Percentiles rank a stretch among this genome's conserved stretches.
phyloP scores from a whole-genome alignment of 92 coral and sea anemone genomes.

The Zoanthus sansibaricus region DNA sequence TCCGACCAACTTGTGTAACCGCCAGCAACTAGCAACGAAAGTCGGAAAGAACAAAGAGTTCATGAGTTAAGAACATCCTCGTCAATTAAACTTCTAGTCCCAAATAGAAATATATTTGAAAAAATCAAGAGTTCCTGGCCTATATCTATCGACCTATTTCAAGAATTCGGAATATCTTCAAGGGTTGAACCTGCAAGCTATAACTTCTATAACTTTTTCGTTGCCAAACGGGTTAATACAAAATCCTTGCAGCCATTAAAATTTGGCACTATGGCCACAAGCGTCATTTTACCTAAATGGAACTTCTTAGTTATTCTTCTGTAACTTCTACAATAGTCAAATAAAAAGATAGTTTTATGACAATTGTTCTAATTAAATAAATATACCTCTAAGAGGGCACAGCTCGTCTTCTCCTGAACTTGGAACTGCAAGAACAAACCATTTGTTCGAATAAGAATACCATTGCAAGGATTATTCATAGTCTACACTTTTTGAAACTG shows the following conservation, averaged over 20 bases:
- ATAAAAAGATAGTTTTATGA: neutral
- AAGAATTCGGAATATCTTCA: too few relatives aligned
- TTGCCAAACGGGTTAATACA: too few relatives aligned
- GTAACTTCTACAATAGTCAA: neutral
- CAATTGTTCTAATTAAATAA: neutral
- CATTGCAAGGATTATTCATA: neutral
- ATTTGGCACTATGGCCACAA: neutral
- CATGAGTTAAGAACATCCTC: neutral
- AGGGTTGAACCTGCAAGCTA: too few relatives aligned
- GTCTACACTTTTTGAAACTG: neutral
- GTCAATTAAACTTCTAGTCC: too few relatives aligned
- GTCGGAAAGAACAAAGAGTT: neutral
- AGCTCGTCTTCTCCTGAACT: slow-evolving; percentile 72
- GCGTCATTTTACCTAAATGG: neutral
- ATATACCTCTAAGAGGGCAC: slow-evolving; percentile 95
- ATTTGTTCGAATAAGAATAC: neutral
- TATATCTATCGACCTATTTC: too few relatives aligned
- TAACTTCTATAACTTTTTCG: too few relatives aligned
- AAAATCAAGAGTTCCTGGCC: too few relatives aligned
- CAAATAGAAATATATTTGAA: too few relatives aligned
- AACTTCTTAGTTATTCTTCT: neutral
- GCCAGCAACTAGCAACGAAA: slow-evolving; percentile 75
- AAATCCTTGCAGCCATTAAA: neutral
- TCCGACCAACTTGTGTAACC: slow-evolving; percentile 86
- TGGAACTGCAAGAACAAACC: slow-evolving; percentile 61